Conservation (phyloP, 2,113 vertebrate genomes). For the Dicentrarchus labrax region DNA sequence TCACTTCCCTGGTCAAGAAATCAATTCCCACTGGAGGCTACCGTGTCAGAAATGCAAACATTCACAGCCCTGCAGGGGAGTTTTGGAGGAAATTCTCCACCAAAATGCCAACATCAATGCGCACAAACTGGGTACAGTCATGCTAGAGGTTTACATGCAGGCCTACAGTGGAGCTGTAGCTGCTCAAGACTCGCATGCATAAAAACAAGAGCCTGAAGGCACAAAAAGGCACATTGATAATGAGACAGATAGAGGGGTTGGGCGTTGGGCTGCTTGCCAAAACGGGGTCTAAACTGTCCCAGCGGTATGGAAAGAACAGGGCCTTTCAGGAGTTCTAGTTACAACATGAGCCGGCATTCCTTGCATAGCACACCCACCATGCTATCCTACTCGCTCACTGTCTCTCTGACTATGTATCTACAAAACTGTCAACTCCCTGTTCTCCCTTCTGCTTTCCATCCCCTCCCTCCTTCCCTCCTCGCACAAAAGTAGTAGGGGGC, state of each 20-base stretch:
- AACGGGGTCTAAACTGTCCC: slow-evolving; percentile 69
- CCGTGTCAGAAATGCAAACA: background rate
- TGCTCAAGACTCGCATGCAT: background rate
- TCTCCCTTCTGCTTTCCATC: background rate
- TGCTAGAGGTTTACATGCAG: background rate
- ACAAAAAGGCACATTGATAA: slow-evolving; percentile 59
- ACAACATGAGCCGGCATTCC: slow-evolving; percentile 85
- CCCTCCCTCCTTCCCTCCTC: background rate
- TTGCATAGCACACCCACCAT: slow-evolving; percentile 82
- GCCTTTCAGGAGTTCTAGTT: slow-evolving; percentile 83
- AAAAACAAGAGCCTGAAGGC: slow-evolving; percentile 47
- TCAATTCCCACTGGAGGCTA: background rate
- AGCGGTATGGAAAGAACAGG: slow-evolving; percentile 66
- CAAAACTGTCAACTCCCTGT: slow-evolving; percentile 31
- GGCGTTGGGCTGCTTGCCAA: slow-evolving; percentile 66
- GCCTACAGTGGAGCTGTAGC: background rate
- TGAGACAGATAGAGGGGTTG: slow-evolving; percentile 58
- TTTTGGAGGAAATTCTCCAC: background rate
- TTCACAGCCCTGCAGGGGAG: background rate
- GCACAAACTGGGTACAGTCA: background rate
- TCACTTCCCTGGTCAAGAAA: slow-evolving; percentile 14
- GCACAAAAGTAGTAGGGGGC: slow-evolving; percentile 43
- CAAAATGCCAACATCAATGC: background rate
- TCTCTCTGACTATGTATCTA: slow-evolving; percentile 15
- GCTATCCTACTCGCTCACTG: slow-evolving; percentile 59